Evolutionary conservation across 2,888 invertebrate genomes (phyloP), one percentile per base, ranked within the genome.

Genomic region (Trichogramma evanescens): DNA sequence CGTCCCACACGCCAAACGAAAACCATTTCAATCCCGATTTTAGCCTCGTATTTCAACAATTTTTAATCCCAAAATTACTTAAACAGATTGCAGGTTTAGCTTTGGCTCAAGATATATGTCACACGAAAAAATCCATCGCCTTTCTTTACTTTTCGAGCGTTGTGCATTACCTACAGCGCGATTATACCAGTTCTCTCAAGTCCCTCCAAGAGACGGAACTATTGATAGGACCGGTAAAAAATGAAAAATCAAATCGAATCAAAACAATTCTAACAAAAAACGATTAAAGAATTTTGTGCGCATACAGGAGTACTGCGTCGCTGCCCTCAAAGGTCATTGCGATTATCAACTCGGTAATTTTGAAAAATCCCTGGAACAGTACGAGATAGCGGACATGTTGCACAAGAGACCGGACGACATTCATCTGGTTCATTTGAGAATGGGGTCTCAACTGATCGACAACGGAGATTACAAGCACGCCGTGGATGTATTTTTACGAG

Each of bases 141-240:
- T 63, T 67, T 9, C 52, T 73, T 6, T 74, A 74, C 58, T 74
- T 70, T 38, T 56, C 70, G 53, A 69, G 71, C 26, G 73, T 74
- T 5, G 64, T 68, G 48, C 66, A 68, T 63, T 74, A 73, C 61
- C 58, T 73, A 4, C 63, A 65, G 44, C 48, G 59, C 5, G 67
- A 68, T 63, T 72, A 69, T 58, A 66, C 68, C 39, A 67, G 66
- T 43, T 70, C 74, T 1, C 51, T 74, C 53, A 59, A 60, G 41
- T 66, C 71, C 62, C 65, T 74, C 6, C 59, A 64, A 49, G 69
- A 74, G 66, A 67, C 65, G 26, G 62, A 64, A 59, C 49, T 10
- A 5, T 64, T 59, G 4, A 68, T 72, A 7, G 74, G 74, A 55
- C 56, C 70, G 66, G 74, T 74, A 61, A 50, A 9, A 42, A 50